Evolutionary conservation across 2,888 invertebrate species (phyloP), one percentile per base, ranked within the genome.

Genomic region (Metopia argyrocephala): DNA sequence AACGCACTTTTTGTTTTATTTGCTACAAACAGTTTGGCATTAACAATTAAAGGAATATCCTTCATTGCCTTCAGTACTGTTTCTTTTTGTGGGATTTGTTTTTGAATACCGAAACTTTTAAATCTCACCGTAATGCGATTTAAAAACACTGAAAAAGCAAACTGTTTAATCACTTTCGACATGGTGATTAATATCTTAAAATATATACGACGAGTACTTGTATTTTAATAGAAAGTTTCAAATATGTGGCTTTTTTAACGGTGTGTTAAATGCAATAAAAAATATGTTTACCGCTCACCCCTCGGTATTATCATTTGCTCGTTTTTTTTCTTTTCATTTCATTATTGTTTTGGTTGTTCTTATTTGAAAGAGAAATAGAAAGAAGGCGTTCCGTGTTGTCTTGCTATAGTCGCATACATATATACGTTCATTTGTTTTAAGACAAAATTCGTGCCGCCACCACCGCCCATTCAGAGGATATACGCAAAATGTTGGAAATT

Each of bases 111-210:
- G n/a, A 52, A 68, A 57, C 9, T 73, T 66, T 79, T 59, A 18
- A 80, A 76, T 69, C 73, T 31, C 38, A 12, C 15, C 3, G 27
- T 66, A 61, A 52, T 59, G 50, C 48, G 74, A 45, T 52, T 70
- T 69, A 31, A 65, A 75, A 20, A 27, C 15, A 48, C 18, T 46
- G 31, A 45, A 52, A 21, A 46, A 64, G n/a, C 61, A 70, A 48
- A 68, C 61, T 52, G 86, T 86, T 87, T 90, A 90, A 90, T 90
- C 90, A 87, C 89, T 89, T 90, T 90, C 89, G 90, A 90, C 87
- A 90, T 89, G 90, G 89, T 86, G 90, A 90, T 88, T 90, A 88
- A 89, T 89, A 88, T 88, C 64, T 87, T 85, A 85, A 86, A 86
- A 85, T 86, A 85, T 85, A 81, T 62, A 48, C 38, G 38, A 12